Evolutionary conservation across 2,113 vertebrate species (phyloP), one percentile per base, ranked within the genome.

Genomic region (Chitala chitala): DNA sequence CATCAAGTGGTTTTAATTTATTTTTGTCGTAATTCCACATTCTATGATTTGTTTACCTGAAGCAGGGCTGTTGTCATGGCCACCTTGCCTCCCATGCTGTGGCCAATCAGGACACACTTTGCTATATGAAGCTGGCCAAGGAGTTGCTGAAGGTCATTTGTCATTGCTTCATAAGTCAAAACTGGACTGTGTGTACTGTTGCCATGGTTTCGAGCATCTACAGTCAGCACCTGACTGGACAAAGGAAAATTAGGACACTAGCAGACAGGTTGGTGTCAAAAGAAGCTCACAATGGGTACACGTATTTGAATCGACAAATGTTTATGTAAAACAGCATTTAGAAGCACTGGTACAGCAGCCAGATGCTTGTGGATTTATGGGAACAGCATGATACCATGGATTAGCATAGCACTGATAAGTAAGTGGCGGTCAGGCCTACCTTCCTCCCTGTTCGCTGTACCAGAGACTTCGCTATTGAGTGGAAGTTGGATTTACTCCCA

Each of bases 1-100:
- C n/a, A n/a, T n/a, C n/a, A n/a, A n/a, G n/a, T n/a, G n/a, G n/a
- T n/a, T n/a, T n/a, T n/a, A n/a, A n/a, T n/a, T n/a, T n/a, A n/a
- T n/a, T n/a, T n/a, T n/a, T 22, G 9, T 20, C n/a, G 29, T 44
- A 24, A 36, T 20, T 38, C 38, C 38, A 26, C n/a, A 44, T 31
- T 76, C 75, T 79, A 8, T 20, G 4, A 2, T 36, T 38, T 0
- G 10, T 90, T 36, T 36, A 98, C 96, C 92, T 88, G 89, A 1
- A 90, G 90, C 72, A 99, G 84, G 5, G 96, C 92, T 5, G 94
- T 82, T 0, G 87, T 83, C 96, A 98, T 99, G 77, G 96, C 96
- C 0, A 94, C 95, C 80, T 95, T 98, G 64, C 97, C 97, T n/a
- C 97, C 97, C 97, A 99, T 98, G 88, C 96, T 98, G 85, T 98